These are phyloP conservation scores for Galaxias olidus DNA, from an alignment of 2,797 vertebrate genomes.

Conservation along the genomic window DNA sequence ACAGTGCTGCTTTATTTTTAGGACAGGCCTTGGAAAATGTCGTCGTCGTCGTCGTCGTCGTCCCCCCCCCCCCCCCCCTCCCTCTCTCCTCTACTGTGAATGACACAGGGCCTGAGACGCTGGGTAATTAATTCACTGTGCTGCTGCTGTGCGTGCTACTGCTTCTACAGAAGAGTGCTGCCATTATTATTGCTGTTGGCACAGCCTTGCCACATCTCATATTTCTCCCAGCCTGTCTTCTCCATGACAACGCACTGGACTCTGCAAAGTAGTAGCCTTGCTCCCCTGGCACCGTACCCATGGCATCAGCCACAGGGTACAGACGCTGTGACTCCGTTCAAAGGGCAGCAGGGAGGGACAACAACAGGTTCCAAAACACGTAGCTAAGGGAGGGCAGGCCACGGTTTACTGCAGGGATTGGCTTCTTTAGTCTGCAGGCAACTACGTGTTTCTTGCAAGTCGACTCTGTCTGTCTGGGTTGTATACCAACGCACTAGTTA, in stretches of 20 bases:
- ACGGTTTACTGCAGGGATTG: conserved; percentile 19
- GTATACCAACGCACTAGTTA: too few relatives aligned
- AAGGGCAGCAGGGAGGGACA: conserved; percentile 10
- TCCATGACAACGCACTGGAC: conserved; percentile 59
- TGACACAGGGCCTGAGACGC: conserved; percentile 55
- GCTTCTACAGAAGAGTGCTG: conserved; percentile 28
- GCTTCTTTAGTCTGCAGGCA: conserved; percentile 1
- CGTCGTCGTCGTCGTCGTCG: conserved; percentile 4
- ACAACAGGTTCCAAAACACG: conserved; percentile 39
- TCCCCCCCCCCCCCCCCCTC: conserved; percentile 17
- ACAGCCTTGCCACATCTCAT: conserved; percentile 43
- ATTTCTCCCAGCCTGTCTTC: conserved; percentile 43
- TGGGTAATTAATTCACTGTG: conserved; percentile 68
- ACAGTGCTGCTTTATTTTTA: conserved; percentile 77
- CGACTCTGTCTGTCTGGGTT: not conserved
- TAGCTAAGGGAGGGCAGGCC: not conserved
- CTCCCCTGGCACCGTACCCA: conserved; percentile 41
- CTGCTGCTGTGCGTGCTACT: conserved; percentile 43
- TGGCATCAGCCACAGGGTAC: conserved; percentile 26
- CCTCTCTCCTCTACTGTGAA: conserved; percentile 40
- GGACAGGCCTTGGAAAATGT: conserved; percentile 69
- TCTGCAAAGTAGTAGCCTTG: conserved; percentile 33
- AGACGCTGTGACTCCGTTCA: conserved; percentile 31
- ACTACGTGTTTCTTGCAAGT: too few relatives aligned
- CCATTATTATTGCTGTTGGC: conserved; percentile 61